Evolutionary conservation across 2,113 vertebrate genomes (phyloP).

Genomic region (Pipa parva): DNA sequence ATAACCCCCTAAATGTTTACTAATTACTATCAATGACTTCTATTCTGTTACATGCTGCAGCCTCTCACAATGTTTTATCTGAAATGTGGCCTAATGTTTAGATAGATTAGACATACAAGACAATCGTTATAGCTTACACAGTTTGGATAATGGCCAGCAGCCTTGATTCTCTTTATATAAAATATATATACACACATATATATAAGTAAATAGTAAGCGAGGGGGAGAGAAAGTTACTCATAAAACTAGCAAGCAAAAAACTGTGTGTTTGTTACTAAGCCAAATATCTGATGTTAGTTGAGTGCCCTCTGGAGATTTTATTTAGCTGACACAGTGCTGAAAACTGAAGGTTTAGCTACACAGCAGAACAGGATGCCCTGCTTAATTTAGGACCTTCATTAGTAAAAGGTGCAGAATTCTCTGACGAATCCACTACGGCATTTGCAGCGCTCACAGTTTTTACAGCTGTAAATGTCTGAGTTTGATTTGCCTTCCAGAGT

Average conservation of each 20-base stretch:
- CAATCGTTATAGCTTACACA: no score
- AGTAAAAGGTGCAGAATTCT: background rate
- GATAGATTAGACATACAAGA: no score
- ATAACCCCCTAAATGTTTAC: no score
- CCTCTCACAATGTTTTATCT: no score
- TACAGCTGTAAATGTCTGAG: background rate
- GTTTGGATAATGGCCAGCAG: no score
- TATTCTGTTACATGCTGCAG: no score
- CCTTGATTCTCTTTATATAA: no score
- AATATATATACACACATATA: no score
- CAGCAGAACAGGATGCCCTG: background rate
- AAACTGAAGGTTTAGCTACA: background rate
- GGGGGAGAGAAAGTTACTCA: no score
- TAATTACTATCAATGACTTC: no score
- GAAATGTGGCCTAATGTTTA: no score
- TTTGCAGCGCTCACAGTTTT: background rate
- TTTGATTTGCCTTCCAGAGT: background rate
- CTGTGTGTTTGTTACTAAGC: background rate
- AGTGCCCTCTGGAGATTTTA: background rate
- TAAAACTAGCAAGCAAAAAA: background rate
- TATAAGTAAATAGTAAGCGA: no score
- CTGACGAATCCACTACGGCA: background rate
- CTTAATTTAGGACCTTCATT: constrained; percentile 1
- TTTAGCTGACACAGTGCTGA: constrained; percentile 3
- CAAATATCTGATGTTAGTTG: background rate